Percentiles rank a stretch among this genome's conserved stretches.
phyloP scores from a whole-genome alignment of 2,888 invertebrate species.

The Scaptomyza parva region DNA sequence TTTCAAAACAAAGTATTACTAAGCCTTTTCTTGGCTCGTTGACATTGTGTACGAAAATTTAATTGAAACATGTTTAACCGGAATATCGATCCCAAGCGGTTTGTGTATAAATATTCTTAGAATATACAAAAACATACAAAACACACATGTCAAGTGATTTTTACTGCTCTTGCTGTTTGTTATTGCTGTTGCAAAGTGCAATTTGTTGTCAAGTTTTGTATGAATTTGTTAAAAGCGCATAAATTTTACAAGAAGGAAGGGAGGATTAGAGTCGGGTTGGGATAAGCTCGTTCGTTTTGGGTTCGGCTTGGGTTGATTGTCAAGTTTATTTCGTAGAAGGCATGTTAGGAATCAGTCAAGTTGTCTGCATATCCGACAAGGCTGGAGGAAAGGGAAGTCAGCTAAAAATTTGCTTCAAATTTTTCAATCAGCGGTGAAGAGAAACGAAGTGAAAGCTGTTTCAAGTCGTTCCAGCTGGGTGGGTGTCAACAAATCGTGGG shows the following conservation, averaged over 20 bases:
- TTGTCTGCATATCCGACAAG: conserved; percentile 16
- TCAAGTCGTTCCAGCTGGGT: conserved; percentile 3
- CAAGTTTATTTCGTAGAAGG: conserved; percentile 54
- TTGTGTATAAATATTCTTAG: conserved; percentile 2
- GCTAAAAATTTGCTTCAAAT: conserved; percentile 69
- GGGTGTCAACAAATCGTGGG: conserved; percentile 43
- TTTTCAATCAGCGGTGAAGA: conserved; percentile 66
- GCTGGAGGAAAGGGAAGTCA: conserved; percentile 25
- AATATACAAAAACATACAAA: background rate
- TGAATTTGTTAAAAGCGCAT: conserved; percentile 71
- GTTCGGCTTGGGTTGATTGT: conserved; percentile 20
- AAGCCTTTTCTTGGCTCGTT: background rate
- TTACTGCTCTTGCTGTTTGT: conserved; percentile 14
- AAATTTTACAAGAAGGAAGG: conserved; percentile 44
- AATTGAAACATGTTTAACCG: conserved; percentile 52
- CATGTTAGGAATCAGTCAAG: conserved; percentile 43
- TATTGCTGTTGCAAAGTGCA: conserved; percentile 65
- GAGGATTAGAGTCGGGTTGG: background rate
- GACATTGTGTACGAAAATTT: conserved; percentile 15
- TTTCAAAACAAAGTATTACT: background rate
- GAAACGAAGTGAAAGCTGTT: conserved; percentile 6
- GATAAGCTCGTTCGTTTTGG: too few species aligned
- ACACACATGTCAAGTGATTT: conserved; percentile 18
- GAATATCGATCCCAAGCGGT: conserved; percentile 29
- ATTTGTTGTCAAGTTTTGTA: conserved; percentile 72